Evolutionary conservation across 2,888 invertebrate species (phyloP), one percentile per base, ranked within the genome.

Genomic region (Acanthosepion lycidas): DNA sequence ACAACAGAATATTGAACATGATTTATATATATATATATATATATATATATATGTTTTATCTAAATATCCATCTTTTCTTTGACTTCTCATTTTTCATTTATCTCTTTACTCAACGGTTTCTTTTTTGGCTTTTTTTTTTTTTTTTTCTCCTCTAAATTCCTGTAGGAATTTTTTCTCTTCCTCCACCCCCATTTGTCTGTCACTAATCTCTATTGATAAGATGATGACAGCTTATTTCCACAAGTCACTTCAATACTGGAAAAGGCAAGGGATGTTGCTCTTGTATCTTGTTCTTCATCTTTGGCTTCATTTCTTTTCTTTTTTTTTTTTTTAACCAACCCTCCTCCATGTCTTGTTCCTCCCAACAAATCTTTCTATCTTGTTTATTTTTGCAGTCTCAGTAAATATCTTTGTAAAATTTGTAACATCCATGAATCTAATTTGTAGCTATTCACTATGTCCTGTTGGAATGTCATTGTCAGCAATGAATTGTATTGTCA

Each of bases 131-230:
- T n/a, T n/a, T n/a, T n/a, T n/a, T 78, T 78, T 4, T 18, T 55
- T 4, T 20, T 23, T 23, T 20, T 20, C 1, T 2, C 20, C 55
- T 55, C 20, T 55, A 18, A 59, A 26, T 59, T 78, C 78, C 78
- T 78, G 78, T n/a, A n/a, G n/a, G 78, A 78, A 78, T 15, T 9
- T 23, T 51, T 28, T 23, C 2, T 64, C 26, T 26, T 6, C 42
- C 42, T 3, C 42, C 42, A 42, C 42, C 42, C 42, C 42, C 42
- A 12, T 78, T 8, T 78, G 78, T 78, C 78, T 78, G n/a, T 78
- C n/a, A 78, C 78, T 78, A 78, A 78, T 78, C n/a, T 78, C n/a
- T 78, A n/a, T 78, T 78, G 78, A 78, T 78, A 78, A n/a, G n/a
- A 78, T 33, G n/a, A 78, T 78, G 78, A n/a, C 78, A 33, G 78